Base-by-base conservation (phyloP, 2,797 vertebrate species). In the Diplodus sargus region DNA sequence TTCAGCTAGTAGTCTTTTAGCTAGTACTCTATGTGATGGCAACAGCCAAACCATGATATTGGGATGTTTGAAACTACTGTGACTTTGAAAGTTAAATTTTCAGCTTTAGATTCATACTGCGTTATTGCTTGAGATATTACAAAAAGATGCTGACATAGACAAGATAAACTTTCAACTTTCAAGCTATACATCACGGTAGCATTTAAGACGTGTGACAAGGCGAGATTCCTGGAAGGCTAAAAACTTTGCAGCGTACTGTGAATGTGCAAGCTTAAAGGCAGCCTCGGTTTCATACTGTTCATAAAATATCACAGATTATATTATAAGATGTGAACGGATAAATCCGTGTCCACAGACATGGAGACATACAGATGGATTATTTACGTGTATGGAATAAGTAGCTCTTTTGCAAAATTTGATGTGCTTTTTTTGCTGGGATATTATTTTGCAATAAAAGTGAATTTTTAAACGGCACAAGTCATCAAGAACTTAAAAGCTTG, bases 361-460 rank as follows among this genome's bases (percentile, higher is more conserved):
- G 84, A 81, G 76, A 83, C 51, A 82, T 91, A 87, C 74, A 80
- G 77, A 82, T 83, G 63, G 84, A 83, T 82, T 89, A 93, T 89
- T 89, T 91, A 93, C 86, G 84, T 89, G 81, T 92, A 82, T 83
- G 79, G 72, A 90, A 92, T 86, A 90, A 90, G 79, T 92, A 88
- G 89, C 82, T 83, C 49, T 91, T 94, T 94, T 92, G 86, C 84
- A 56, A 81, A 68, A 87, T 78, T 80, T 91, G 76, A 85, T 92
- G 88, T 93, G 84, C 74, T 89, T 87, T 83, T 78, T 90, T 86
- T 87, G 78, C 85, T 87, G 76, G 70, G 80, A 82, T 91, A 79
- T 93, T 89, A 89, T 89, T 93, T 94, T 92, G 84, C 90, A 94
- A 92, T 94, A 92, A 94, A 93, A 85, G 49, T 81, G 23, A 65